Evolutionary conservation across 2,113 vertebrate genomes (phyloP).

Genomic region (Dendropsophus ebraccatus): DNA sequence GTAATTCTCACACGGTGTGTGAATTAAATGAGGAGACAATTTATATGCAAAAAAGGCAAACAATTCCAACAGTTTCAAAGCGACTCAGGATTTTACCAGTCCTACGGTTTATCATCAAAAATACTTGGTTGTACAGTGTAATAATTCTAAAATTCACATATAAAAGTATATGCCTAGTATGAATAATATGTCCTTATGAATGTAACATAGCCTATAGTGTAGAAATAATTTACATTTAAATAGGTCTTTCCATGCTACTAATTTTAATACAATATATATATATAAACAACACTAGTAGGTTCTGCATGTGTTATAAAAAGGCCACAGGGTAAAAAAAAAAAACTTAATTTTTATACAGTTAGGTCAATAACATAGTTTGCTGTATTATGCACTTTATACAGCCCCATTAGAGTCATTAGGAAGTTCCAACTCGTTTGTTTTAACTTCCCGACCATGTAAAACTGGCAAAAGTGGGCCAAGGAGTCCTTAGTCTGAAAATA

Average conservation of each 20-base stretch:
- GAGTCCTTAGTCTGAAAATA: no score
- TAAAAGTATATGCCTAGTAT: background rate
- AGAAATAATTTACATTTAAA: background rate
- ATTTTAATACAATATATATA: background rate
- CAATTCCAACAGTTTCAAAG: constrained; percentile 8
- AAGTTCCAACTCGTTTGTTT: no score
- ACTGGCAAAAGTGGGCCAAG: no score
- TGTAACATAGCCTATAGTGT: background rate
- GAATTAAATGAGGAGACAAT: background rate
- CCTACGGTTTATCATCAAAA: background rate
- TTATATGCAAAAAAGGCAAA: constrained; percentile 7
- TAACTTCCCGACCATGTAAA: no score
- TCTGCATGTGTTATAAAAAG: background rate
- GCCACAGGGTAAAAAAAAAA: no score
- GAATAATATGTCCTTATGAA: background rate
- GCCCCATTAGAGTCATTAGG: no score
- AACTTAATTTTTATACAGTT: no score
- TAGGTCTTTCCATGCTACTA: background rate
- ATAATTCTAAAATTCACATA: background rate
- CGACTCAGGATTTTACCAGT: background rate
- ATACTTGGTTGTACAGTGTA: background rate
- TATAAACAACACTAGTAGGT: background rate
- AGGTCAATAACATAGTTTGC: no score
- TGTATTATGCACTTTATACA: no score
- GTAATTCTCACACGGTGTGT: background rate